Evolutionary conservation across 2,113 vertebrate species (phyloP).

Genomic region (Galemys pyrenaicus): DNA sequence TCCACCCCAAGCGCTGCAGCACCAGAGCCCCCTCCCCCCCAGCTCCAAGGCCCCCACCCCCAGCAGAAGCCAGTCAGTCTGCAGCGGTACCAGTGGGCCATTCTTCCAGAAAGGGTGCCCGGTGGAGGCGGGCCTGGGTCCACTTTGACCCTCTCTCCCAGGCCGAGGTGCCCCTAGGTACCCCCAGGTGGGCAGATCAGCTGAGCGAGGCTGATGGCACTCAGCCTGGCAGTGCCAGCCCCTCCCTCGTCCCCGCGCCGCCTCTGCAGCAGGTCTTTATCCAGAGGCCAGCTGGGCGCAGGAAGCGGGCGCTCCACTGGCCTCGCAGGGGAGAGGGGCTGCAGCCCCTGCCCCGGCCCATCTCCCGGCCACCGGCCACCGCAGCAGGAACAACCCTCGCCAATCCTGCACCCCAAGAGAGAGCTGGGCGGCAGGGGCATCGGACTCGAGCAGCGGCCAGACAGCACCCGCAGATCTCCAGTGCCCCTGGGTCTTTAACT

Average conservation of each 20-base stretch:
- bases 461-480: neutral
- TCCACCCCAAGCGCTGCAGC: neutral
- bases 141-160: neutral
- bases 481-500: neutral
- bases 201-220: neutral
- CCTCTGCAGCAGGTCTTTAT: constrained; percentile 57
- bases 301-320: neutral
- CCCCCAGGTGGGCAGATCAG: neutral
- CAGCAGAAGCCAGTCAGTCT: neutral
- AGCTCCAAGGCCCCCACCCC: neutral
- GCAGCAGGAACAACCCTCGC: neutral
- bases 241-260: constrained; percentile 56
- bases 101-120: neutral
- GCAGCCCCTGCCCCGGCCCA: neutral
- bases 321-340: neutral
- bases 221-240: constrained; percentile 62
- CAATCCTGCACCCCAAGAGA: neutral
- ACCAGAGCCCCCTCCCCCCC: neutral
- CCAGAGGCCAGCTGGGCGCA: neutral
- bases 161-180: neutral
- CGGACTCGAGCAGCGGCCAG: neutral
- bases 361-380: neutral
- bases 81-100: neutral
- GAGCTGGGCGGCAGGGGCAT: neutral
- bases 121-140: neutral